phyloP scores from a whole-genome alignment of 1,140 invertebrate genomes.

The Calliphora vicina region DNA sequence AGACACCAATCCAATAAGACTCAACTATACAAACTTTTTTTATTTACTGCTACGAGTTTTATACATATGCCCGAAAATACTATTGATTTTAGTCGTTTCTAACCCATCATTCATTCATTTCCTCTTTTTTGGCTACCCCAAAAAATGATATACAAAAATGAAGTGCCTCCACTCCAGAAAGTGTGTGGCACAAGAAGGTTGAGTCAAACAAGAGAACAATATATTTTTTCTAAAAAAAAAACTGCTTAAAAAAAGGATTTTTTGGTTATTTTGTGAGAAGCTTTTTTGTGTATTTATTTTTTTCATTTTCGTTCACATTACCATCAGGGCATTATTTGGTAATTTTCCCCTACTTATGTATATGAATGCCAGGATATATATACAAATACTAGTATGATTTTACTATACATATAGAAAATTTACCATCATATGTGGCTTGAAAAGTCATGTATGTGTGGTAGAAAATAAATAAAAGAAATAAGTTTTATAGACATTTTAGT shows the following conservation, averaged over 20 bases:
- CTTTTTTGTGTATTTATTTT: too few species aligned
- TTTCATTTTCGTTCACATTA: constrained; percentile 11
- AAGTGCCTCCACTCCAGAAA: background rate
- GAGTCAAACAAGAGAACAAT: background rate
- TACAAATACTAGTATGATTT: background rate
- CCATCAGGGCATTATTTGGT: constrained; percentile 8
- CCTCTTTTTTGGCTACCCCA: background rate
- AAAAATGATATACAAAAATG: background rate
- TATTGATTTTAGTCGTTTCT: background rate
- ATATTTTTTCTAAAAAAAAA: constrained; percentile 4
- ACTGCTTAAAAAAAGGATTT: constrained; percentile 19
- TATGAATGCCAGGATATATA: background rate
- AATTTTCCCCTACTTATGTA: constrained; percentile 16
- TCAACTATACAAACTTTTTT: too few species aligned
- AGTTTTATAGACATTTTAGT: constrained; percentile 33
- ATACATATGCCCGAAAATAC: too few species aligned
- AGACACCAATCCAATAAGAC: too few species aligned
- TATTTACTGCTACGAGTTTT: too few species aligned
- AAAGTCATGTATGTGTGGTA: background rate
- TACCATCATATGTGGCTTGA: background rate
- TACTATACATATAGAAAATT: background rate
- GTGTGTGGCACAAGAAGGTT: background rate
- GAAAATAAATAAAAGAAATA: constrained; percentile 3
- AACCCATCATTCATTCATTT: background rate
- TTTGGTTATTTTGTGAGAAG: constrained; percentile 2